Evolutionary conservation across 2,888 invertebrate genomes (phyloP).

Genomic region (Acleris literana): DNA sequence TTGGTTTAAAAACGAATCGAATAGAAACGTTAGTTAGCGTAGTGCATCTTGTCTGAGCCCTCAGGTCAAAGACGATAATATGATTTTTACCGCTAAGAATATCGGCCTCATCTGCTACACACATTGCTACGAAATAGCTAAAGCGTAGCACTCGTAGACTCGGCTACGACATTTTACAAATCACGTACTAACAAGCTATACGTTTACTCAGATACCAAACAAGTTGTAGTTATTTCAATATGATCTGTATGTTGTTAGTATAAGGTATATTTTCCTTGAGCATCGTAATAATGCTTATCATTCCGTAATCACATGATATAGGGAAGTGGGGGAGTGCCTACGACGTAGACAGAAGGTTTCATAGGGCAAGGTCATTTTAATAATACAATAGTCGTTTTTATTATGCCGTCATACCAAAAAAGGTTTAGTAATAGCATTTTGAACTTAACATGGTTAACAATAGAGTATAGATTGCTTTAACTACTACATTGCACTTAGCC

Average conservation of each 20-base stretch:
- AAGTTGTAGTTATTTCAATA: background rate
- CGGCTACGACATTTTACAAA: conserved; percentile 19
- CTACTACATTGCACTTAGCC: too few species aligned
- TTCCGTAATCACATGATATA: conserved; percentile 4
- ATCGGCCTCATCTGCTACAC: too few species aligned
- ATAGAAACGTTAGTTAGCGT: too few species aligned
- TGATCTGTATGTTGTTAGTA: background rate
- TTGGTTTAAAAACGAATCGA: too few species aligned
- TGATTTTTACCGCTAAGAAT: too few species aligned
- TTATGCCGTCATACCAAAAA: too few species aligned
- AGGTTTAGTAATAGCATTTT: too few species aligned
- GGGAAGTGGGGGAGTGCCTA: conserved; percentile 6
- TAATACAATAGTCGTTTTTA: background rate
- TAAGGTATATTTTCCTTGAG: conserved; percentile 9
- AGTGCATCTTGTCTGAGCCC: too few species aligned
- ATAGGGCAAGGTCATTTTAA: conserved; percentile 6
- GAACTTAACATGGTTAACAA: too few species aligned
- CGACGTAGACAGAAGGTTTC: conserved; percentile 18
- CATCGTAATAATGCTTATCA: conserved; percentile 15
- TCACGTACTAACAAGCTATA: background rate
- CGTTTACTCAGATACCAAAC: background rate
- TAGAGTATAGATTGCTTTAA: too few species aligned
- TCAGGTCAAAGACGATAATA: too few species aligned
- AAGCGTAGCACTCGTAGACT: conserved; percentile 20
- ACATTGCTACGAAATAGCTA: background rate